Conservation (phyloP, 2,888 invertebrate genomes). For the Patella depressa region DNA sequence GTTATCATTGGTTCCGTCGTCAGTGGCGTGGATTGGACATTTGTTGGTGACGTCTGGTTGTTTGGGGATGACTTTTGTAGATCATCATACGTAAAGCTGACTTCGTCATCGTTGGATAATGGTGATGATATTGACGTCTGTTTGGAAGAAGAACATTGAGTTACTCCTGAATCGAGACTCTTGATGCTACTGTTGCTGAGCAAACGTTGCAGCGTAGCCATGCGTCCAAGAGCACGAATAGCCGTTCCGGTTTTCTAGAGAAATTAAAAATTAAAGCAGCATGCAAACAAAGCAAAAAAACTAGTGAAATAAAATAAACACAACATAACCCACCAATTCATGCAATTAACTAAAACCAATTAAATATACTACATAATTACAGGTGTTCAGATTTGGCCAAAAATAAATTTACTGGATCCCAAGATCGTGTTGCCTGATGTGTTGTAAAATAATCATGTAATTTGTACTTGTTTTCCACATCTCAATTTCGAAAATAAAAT, state of each 20-base stretch:
- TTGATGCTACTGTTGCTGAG: slow-evolving; percentile 21
- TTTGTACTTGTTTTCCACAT: no score
- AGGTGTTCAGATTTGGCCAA: not conserved
- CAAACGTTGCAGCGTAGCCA: slow-evolving; percentile 72
- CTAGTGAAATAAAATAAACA: not conserved
- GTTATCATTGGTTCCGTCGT: no score
- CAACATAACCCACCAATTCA: not conserved
- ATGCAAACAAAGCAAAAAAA: slow-evolving; percentile 9
- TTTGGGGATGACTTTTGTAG: no score
- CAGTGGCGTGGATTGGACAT: no score
- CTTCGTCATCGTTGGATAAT: not conserved
- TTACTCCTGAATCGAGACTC: slow-evolving; percentile 2
- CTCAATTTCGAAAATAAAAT: no score
- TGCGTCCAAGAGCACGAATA: slow-evolving; percentile 86
- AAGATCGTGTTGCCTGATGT: no score
- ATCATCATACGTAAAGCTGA: not conserved
- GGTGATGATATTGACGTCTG: slow-evolving; percentile 17
- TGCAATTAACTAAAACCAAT: not conserved
- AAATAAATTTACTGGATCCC: no score
- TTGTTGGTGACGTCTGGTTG: no score
- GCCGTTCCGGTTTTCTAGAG: slow-evolving; percentile 87
- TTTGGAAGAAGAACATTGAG: slow-evolving; percentile 13
- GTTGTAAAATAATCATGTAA: no score
- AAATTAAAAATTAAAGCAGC: slow-evolving; percentile 1
- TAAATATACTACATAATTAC: not conserved